Base-by-base conservation (phyloP, 2,113 vertebrate genomes). In the Onychostruthus taczanowskii region DNA sequence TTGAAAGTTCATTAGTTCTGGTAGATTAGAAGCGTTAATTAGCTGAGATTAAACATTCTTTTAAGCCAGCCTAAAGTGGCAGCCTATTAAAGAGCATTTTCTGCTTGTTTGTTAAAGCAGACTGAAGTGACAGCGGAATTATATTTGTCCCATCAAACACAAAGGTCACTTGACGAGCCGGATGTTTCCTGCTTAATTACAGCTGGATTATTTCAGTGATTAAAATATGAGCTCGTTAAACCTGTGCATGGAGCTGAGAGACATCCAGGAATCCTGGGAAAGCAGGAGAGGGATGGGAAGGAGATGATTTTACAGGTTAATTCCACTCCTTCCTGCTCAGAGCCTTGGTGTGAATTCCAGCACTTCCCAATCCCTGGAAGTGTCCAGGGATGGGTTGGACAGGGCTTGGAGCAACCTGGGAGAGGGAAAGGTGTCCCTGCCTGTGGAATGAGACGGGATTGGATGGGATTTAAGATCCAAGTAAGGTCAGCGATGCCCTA, bases 1-100 rank as follows among this genome's bases (percentile, higher is more conserved):
- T 81, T 83, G 90, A 89, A 95, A 92, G 92, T 93, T 97, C 93
- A 63, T 95, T 97, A 95, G 93, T 95, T 95, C 96, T 80, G 80
- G 35, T 89, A 89, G 94, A 96, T 96, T 93, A 85, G 87, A 39
- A 50, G 58, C n/a, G 78, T 93, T 97, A 97, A 97, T 96, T 94
- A 97, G 63, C 52, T 84, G 70, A 94, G 96, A 96, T 93, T 81
- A 95, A 97, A 76, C 79, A 90, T 75, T 93, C 91, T 91, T 95
- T 76, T 87, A 82, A 94, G 80, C 49, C 79, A 22, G 56, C 90
- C 62, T 39, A 63, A 94, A 81, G 82, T 93, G 83, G 73, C 50
- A 93, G 69, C 62, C 84, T 81, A 92, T 91, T 95, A 94, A 93
- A 89, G 88, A 77, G 50, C 79, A 39, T 97, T 97, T 96, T 87